Evolutionary conservation across 2,797 vertebrate genomes (phyloP).

Genomic region (Bryconaethiops microstoma): DNA sequence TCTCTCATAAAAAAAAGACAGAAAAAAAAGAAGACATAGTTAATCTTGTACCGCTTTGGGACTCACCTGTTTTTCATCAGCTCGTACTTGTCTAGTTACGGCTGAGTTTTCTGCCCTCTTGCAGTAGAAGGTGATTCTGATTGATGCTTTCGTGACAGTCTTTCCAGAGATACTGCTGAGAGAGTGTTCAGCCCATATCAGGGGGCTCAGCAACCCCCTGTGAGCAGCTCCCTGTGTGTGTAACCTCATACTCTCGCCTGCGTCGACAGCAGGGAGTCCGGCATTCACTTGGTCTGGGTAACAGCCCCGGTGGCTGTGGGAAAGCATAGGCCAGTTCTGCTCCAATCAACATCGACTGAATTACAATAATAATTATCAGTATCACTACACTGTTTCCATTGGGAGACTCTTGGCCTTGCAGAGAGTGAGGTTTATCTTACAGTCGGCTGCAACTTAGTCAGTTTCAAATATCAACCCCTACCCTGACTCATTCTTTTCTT

Average conservation of each 20-base stretch:
- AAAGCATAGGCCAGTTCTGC: conserved; percentile 27
- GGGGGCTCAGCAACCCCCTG: conserved; percentile 8
- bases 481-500: too few species aligned
- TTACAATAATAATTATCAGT: conserved; percentile 51
- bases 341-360: conserved; percentile 35
- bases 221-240: not conserved
- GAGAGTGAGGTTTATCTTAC: too few species aligned
- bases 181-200: not conserved
- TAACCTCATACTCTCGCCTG: conserved; percentile 33
- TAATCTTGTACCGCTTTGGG: not conserved
- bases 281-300: conserved; percentile 6
- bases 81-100: not conserved
- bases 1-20: not conserved
- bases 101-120: not conserved
- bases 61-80: not conserved
- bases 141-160: not conserved
- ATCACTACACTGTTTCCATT: conserved; percentile 44
- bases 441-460: too few species aligned
- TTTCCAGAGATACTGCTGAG: not conserved
- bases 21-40: not conserved
- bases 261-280: not conserved
- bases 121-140: not conserved
- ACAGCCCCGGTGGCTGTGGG: conserved; percentile 31
- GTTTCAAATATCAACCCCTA: too few species aligned
- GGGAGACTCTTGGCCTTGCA: conserved; percentile 44